Percentiles rank a stretch among this genome's conserved stretches.
Evolutionary conservation across 2,888 invertebrate species (phyloP).

Genomic region (Petrolisthes cinctipes): DNA sequence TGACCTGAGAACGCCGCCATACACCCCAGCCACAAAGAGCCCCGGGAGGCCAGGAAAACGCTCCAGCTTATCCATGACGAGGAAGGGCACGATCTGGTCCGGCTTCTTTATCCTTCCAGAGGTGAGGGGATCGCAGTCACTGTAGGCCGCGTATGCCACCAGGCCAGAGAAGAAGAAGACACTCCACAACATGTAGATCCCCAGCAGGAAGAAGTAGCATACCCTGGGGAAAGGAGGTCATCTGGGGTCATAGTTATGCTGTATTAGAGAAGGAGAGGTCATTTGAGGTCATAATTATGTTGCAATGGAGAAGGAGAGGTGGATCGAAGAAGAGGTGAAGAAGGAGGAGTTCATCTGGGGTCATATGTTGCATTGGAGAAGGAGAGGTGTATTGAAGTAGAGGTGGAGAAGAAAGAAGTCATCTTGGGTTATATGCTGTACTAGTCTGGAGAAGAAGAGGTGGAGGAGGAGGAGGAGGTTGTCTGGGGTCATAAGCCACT

Average conservation of each 20-base stretch:
- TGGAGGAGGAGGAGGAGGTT: too few relatives aligned
- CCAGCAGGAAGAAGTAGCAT: constrained; percentile 35
- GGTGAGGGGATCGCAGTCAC: constrained; percentile 51
- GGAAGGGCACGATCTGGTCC: constrained; percentile 53
- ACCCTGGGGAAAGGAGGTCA: constrained; percentile 11
- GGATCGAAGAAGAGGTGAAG: too few relatives aligned
- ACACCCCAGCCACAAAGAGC: constrained; percentile 53
- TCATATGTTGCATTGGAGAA: too few relatives aligned
- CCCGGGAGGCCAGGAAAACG: constrained; percentile 42
- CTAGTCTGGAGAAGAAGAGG: too few relatives aligned
- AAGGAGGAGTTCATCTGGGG: too few relatives aligned
- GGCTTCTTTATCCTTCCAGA: constrained; percentile 41
- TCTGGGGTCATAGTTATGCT: not conserved
- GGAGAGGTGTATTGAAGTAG: too few relatives aligned
- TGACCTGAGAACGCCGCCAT: constrained; percentile 55
- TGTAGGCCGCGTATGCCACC: constrained; percentile 54
- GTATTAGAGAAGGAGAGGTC: too few relatives aligned
- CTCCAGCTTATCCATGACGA: constrained; percentile 52
- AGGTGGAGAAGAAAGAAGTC: too few relatives aligned
- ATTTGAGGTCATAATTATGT: too few relatives aligned
- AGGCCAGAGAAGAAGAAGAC: constrained; percentile 45
- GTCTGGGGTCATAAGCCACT: too few relatives aligned
- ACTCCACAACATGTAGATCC: constrained; percentile 38
- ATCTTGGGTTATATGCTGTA: too few relatives aligned
- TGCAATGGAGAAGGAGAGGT: too few relatives aligned